Evolutionary conservation across 2,888 invertebrate genomes (phyloP).

Genomic region (Scaptodrosophila latifasciaeformis): DNA sequence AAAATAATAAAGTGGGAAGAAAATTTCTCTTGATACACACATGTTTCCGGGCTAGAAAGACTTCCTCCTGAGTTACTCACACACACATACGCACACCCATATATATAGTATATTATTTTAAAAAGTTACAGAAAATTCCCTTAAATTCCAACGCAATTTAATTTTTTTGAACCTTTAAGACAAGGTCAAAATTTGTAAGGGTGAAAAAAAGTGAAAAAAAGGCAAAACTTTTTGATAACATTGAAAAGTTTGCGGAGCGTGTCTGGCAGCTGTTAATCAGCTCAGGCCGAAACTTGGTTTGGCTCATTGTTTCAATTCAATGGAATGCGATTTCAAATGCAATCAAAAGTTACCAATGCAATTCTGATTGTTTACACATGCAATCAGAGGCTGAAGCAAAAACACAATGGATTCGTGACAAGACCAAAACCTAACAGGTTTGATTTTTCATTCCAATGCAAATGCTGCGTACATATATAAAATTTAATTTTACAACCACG

Average conservation of each 20-base stretch:
- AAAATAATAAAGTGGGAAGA: too few relatives aligned
- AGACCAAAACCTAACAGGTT: slow-evolving; percentile 26
- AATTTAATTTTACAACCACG: slow-evolving; percentile 41
- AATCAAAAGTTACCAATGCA: slow-evolving; percentile 7
- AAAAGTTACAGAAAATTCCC: too few relatives aligned
- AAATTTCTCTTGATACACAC: too few relatives aligned
- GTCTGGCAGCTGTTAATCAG: neutral
- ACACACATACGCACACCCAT: too few relatives aligned
- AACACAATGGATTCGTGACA: slow-evolving; percentile 13
- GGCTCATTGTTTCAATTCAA: slow-evolving; percentile 12
- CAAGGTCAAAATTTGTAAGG: too few relatives aligned
- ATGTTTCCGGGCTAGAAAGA: too few relatives aligned
- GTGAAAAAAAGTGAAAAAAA: too few relatives aligned
- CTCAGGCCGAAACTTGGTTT: neutral
- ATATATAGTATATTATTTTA: too few relatives aligned
- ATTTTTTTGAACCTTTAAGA: too few relatives aligned
- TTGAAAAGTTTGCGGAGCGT: neutral
- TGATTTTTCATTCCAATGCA: slow-evolving; percentile 23
- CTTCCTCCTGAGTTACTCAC: too few relatives aligned
- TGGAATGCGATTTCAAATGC: slow-evolving; percentile 12
- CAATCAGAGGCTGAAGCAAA: neutral
- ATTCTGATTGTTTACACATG: neutral
- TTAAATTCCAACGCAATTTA: too few relatives aligned
- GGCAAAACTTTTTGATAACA: too few relatives aligned
- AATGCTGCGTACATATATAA: slow-evolving; percentile 35